phyloP scores from a whole-genome alignment of 2,888 invertebrate species.

The Malthinus flaveolus region DNA sequence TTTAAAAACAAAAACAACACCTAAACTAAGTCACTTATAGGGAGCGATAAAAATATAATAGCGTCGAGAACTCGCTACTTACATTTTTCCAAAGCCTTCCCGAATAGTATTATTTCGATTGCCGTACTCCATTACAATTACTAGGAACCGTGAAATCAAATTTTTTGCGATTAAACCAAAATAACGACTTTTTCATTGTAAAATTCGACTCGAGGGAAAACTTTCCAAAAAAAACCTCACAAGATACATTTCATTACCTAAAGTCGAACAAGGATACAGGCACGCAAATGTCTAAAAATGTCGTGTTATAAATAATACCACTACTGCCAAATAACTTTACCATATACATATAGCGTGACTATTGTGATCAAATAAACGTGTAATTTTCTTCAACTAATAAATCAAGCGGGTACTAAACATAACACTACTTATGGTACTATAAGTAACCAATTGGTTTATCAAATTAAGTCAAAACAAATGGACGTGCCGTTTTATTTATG shows the following conservation, averaged over 20 bases:
- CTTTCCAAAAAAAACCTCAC: conserved; percentile 19
- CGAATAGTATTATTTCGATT: too few relatives aligned
- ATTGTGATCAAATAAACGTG: conserved; percentile 36
- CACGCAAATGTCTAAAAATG: conserved; percentile 36
- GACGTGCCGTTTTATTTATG: too few relatives aligned
- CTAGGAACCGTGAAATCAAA: too few relatives aligned
- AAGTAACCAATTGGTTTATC: conserved; percentile 1
- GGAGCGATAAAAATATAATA: too few relatives aligned
- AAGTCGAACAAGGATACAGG: conserved; percentile 24
- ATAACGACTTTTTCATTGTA: conserved; percentile 48
- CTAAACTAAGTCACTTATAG: too few relatives aligned
- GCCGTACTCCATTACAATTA: too few relatives aligned
- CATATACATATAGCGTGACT: conserved; percentile 33
- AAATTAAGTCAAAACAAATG: not conserved
- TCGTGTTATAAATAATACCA: conserved; percentile 36
- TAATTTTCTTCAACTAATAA: conserved; percentile 37
- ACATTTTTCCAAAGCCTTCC: too few relatives aligned
- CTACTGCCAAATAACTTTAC: conserved; percentile 20
- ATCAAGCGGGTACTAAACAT: conserved; percentile 18
- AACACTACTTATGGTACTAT: not conserved
- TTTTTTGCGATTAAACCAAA: conserved; percentile 10
- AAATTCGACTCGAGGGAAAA: too few relatives aligned
- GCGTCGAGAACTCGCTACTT: too few relatives aligned
- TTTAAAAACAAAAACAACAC: too few relatives aligned
- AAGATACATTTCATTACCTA: conserved; percentile 39